Base-by-base conservation (phyloP, 2,797 vertebrate species). In the Phrynocephalus vlangalii region DNA sequence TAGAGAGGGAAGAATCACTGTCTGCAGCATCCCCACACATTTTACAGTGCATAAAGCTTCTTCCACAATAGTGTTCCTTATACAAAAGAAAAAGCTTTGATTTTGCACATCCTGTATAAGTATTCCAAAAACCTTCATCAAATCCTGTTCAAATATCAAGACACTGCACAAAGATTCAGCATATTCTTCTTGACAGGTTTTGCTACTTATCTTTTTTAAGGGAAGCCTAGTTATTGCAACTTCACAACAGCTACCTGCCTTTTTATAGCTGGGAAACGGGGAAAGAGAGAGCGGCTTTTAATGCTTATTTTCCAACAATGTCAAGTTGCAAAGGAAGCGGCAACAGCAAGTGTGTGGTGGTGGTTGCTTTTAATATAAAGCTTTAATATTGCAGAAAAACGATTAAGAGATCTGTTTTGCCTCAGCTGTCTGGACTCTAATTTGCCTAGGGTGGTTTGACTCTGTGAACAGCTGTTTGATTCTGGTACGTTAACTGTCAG, bases 341-440 rank as follows among this genome's bases (percentile, higher is more conserved):
- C 2, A 16, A 73, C 52, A 93, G 60, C 79, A 91, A 85, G 52
- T 68, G 5, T 28, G 11, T 38, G 26, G 8, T 87, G 88, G 13
- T 33, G 22, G 15, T 68, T 85, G 83, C 78, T 94, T 92, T 92
- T 91, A 63, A 88, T 91, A 28, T 52, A 90, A 89, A 91, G 82
- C 24, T 90, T 80, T 33, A 50, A 52, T 73, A 13, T 86, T 86
- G 52, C 78, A 76, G 73, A 77, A 86, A 89, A 66, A 0, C 0
- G 8, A 83, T 66, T 87, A 48, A 87, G 0, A 89, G 10, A 60
- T 33, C 13, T 71, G 13, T 5, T 18, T 1, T 88, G 81, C 28
- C 82, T 28, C 85, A 56, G 82, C 73, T 86, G 76, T 0, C 52
- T 0, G 26, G 52, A 18, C 82, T 3, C 33, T 82, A 60, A 15